phyloP scores from a whole-genome alignment of 2,797 vertebrate species.

The Acrossocheilus fasciatus region DNA sequence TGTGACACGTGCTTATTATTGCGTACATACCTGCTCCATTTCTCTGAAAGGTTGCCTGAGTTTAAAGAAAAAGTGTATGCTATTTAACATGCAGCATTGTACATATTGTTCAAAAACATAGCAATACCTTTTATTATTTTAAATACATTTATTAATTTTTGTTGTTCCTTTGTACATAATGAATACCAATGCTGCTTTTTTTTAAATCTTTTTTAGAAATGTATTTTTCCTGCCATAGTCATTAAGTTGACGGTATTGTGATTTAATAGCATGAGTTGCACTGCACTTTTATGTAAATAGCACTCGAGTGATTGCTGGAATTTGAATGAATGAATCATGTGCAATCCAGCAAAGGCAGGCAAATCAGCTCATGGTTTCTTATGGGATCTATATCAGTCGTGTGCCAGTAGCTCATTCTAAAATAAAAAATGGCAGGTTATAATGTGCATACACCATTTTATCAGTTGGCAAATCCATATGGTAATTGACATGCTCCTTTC shows the following conservation, averaged over 20 bases:
- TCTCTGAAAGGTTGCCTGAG: constrained; percentile 60
- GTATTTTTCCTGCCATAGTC: constrained; percentile 75
- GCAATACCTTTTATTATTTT: constrained; percentile 76
- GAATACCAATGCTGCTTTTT: constrained; percentile 78
- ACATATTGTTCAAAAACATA: constrained; percentile 73
- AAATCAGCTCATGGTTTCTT: neutral
- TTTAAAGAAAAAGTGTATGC: constrained; percentile 58
- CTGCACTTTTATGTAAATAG: constrained; percentile 64
- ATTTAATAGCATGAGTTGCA: constrained; percentile 66
- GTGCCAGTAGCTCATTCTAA: neutral
- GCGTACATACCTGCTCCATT: constrained; percentile 70
- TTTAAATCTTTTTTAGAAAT: constrained; percentile 76
- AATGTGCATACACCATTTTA: constrained; percentile 12
- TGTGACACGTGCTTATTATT: constrained; percentile 68
- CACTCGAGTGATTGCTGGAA: constrained; percentile 60
- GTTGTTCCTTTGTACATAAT: constrained; percentile 69
- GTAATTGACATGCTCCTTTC: neutral
- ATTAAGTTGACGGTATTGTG: constrained; percentile 68
- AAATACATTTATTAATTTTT: constrained; percentile 71
- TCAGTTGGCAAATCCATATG: constrained; percentile 4
- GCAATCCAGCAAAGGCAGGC: constrained; percentile 9
- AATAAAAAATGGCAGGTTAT: constrained; percentile 6
- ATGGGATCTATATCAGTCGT: constrained; percentile 8
- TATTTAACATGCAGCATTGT: constrained; percentile 71
- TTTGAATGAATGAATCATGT: constrained; percentile 38